Evolutionary conservation across 2,797 vertebrate species (phyloP), one percentile per base, ranked within the genome.

Genomic region (Schizopygopsis malacanthus): DNA sequence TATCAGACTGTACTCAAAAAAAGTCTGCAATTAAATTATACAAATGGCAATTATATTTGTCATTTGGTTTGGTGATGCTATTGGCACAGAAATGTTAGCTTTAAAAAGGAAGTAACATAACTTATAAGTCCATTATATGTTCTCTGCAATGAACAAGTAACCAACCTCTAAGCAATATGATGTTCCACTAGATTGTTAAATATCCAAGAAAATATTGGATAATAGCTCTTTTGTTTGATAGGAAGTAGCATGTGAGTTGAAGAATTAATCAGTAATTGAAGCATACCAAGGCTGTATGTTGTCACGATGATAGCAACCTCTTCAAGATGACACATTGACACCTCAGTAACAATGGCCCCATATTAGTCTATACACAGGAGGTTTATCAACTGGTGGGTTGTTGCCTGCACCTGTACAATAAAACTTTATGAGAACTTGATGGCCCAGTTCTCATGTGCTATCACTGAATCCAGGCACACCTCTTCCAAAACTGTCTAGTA

Each of bases 71-170:
- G 37, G 18, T 41, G 20, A 10, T 33, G 13, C 13, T 28, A 65
- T 6, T 28, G 6, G 25, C 13, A 16, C 25, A 65, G 61, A 33
- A 33, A 65, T 65, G 7, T 65, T 13, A 7, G 12, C 25, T 28
- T 28, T 6, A 6, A 70, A 71, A 71, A 43, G 11, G 1, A 47
- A 47, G 45, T 47, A 47, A 18, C 16, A 2, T 52, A 52, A 18
- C 15, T 52, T 5, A 52, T 2, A 52, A 72, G 22, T 45, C 41
- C 22, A 72, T 72, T 72, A n/a, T n/a, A 3, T 45, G 22, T 72
- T 45, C 70, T 72, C 70, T 45, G 70, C 70, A 72, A 72, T 45
- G 12, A 72, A 72, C 41, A 45, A 72, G 43, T 45, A 72, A 72
- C 41, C 70, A 72, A 72, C 41, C 70, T 45, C 70, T 72, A 22